Evolutionary conservation across 2,113 vertebrate genomes (phyloP).

Genomic region (Nesogale talazaci): DNA sequence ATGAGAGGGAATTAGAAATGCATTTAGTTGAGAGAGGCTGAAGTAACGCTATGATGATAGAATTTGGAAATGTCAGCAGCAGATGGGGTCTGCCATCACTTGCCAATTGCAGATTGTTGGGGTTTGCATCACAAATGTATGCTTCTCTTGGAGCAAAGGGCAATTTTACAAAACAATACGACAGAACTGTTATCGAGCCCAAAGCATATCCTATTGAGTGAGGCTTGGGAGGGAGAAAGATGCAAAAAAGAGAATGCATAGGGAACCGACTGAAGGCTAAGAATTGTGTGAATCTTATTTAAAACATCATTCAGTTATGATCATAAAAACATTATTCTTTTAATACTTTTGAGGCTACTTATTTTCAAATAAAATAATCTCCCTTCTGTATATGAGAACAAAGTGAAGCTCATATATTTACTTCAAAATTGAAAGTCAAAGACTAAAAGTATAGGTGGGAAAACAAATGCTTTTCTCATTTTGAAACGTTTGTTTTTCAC

Average conservation of each 20-base stretch:
- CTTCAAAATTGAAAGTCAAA: slow-evolving; percentile 44
- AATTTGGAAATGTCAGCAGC: slow-evolving; percentile 53
- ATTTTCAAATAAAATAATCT: slow-evolving; percentile 42
- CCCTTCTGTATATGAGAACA: neutral
- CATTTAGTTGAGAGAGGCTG: slow-evolving; percentile 19
- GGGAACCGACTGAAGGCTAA: neutral
- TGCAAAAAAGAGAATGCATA: neutral
- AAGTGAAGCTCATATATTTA: neutral
- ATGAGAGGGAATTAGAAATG: slow-evolving; percentile 57
- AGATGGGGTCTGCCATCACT: slow-evolving; percentile 38
- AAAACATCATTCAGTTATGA: slow-evolving; percentile 17
- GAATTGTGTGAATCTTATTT: neutral
- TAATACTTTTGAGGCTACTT: neutral
- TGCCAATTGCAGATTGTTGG: slow-evolving; percentile 29
- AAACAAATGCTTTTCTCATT: slow-evolving; percentile 16
- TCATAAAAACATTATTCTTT: slow-evolving; percentile 4
- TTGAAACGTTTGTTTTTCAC: slow-evolving; percentile 8
- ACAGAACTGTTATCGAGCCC: neutral
- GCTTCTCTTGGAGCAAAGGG: slow-evolving; percentile 43
- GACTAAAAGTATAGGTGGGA: slow-evolving; percentile 7
- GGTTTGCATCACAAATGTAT: slow-evolving; percentile 26
- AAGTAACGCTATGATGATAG: neutral
- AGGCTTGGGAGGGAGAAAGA: neutral
- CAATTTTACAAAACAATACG: slow-evolving; percentile 48
- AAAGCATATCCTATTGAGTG: neutral